Evolutionary conservation across 2,888 invertebrate genomes (phyloP), one percentile per base, ranked within the genome.

Genomic region (Elegia similella): DNA sequence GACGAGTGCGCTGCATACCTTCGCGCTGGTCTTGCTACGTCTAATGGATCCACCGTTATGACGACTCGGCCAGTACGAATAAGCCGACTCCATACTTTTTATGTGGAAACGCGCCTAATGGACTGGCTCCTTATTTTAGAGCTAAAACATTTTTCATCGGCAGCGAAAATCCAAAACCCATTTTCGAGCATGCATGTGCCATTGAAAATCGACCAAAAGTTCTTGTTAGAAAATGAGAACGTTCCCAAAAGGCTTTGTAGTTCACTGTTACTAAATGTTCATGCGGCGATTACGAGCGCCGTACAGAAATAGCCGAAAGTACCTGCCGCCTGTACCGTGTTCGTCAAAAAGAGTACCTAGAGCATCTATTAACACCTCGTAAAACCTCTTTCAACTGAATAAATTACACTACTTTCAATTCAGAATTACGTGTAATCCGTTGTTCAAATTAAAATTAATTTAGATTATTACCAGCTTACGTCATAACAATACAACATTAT

Each of bases 21-120:
- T 55, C 38, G n/a, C 38, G n/a, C 59, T 59, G 55, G 47, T 57
- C 58, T 63, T 60, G 58, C 60, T 60, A 62, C 57, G 53, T 60
- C 60, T 63, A 67, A 67, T 65, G 65, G 62, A 62, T 59, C 57
- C 54, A 48, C 56, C 58, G 60, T 63, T 63, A 62, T 60, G 63
- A 55, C 47, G 42, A 29, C 30, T 50, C 12, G 34, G 15, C 8
- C 10, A 53, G 46, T 42, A 47, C n/a, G 38, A 52, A 53, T 34
- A 55, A 52, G 48, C 44, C 50, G 42, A 47, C 15, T 34, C 34
- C 16, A 34, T 34, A 16, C 38, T 42, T 56, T 52, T 57, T 60
- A 55, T 55, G 43, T 56, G 50, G 46, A 62, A 59, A 58, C 48
- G 32, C 38, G 52, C 46, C 56, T 59, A 61, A 59, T 59, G 59